Evolutionary conservation across 2,113 vertebrate genomes (phyloP).

Genomic region (Phaethon lepturus): DNA sequence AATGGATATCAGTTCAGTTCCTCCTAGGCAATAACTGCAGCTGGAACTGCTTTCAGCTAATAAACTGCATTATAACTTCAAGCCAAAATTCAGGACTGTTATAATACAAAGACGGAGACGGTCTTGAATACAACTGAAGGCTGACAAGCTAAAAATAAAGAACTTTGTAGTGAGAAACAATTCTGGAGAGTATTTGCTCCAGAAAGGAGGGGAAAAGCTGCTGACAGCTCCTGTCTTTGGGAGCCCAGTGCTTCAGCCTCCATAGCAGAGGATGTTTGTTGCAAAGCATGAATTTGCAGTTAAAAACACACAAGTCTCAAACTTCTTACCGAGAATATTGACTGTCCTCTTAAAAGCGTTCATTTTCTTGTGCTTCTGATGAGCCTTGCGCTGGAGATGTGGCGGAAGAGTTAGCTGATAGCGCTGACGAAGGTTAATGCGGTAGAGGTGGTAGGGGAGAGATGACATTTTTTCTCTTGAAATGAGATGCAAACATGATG

Average conservation of each 20-base stretch:
- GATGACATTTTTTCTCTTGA: background rate
- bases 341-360: background rate
- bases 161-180: background rate
- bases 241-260: background rate
- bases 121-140: background rate
- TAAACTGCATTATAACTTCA: background rate
- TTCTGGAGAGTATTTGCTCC: background rate
- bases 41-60: background rate
- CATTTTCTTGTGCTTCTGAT: background rate
- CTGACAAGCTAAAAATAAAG: background rate
- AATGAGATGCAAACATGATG: accelerated
- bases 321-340: background rate
- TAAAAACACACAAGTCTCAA: background rate
- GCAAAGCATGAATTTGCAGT: too few relatives aligned
- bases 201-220: background rate
- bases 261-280: background rate
- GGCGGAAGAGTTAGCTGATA: background rate
- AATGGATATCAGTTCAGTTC: background rate
- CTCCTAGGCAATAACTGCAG: background rate
- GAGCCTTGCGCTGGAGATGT: background rate
- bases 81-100: background rate
- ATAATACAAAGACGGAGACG: background rate
- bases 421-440: background rate
- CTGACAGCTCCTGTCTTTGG: background rate
- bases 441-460: too few relatives aligned